phyloP scores from a whole-genome alignment of 2,888 invertebrate species.

The Coenonympha glycerion region DNA sequence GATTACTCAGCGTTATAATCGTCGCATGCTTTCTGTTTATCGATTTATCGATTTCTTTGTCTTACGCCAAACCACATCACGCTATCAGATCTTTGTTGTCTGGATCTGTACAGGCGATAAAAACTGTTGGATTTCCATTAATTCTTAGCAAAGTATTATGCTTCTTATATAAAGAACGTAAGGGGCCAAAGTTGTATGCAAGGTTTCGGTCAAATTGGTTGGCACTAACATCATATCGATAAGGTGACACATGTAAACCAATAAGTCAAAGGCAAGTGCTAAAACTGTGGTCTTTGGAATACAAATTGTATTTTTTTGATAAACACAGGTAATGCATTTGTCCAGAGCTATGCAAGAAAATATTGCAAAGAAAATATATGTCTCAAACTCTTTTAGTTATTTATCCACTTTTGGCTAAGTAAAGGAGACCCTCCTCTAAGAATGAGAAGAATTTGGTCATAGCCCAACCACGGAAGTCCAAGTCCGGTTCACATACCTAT shows the following conservation, averaged over 20 bases:
- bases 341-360: too few species aligned
- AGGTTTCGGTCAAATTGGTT: slow-evolving; percentile 14
- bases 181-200: slow-evolving; percentile 6
- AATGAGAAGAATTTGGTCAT: too few species aligned
- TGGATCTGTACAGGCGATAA: slow-evolving; percentile 19
- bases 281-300: slow-evolving; percentile 22
- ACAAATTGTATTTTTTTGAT: slow-evolving; percentile 4
- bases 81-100: slow-evolving; percentile 37
- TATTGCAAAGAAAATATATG: too few species aligned
- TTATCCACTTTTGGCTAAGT: too few species aligned
- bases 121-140: background rate
- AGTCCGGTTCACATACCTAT: too few species aligned
- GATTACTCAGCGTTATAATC: slow-evolving; percentile 52
- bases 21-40: slow-evolving; percentile 46
- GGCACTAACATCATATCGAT: slow-evolving; percentile 2
- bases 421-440: too few species aligned
- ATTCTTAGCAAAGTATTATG: slow-evolving; percentile 1
- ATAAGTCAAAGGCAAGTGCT: slow-evolving; percentile 27
- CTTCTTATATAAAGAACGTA: background rate
- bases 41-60: slow-evolving; percentile 52
- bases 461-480: too few species aligned
- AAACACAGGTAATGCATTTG: too few species aligned
- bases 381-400: too few species aligned
- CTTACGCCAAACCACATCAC: slow-evolving; percentile 50
- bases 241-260: slow-evolving; percentile 30